Conservation (phyloP, 1,140 invertebrate genomes). For the Brachionus rotundiformis region DNA sequence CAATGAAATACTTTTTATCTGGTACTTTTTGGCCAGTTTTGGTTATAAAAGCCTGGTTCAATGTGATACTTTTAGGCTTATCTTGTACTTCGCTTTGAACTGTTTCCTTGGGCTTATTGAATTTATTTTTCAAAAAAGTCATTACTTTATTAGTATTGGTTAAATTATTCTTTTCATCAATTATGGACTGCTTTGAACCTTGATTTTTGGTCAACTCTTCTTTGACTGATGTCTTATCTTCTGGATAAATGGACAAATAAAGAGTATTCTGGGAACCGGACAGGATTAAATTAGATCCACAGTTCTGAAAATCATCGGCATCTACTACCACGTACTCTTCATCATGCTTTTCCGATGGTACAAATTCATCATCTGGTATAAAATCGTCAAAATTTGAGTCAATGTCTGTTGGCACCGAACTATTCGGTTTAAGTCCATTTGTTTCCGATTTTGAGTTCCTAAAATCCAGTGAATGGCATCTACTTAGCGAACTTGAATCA, state of each 20-base stretch:
- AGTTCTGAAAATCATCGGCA: conserved; percentile 29
- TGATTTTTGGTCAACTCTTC: not conserved
- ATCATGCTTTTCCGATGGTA: not conserved
- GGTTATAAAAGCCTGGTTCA: conserved; percentile 1
- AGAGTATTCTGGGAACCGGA: not conserved
- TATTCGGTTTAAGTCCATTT: not conserved
- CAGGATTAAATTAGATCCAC: conserved; percentile 35
- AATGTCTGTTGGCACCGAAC: conserved; percentile 27
- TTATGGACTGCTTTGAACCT: not conserved
- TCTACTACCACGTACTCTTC: conserved; percentile 33
- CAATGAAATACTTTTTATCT: conserved; percentile 38
- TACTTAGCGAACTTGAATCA: conserved; percentile 1
- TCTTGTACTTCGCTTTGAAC: not conserved
- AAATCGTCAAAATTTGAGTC: not conserved
- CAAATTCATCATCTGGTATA: not conserved
- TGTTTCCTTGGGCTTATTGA: not conserved
- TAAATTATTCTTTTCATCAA: not conserved
- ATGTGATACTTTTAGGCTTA: not conserved
- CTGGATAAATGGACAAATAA: not conserved
- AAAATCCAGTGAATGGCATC: conserved; percentile 23
- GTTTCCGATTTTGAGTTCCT: conserved; percentile 9
- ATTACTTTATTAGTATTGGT: not conserved
- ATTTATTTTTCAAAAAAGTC: not conserved
- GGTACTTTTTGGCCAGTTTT: conserved; percentile 42
- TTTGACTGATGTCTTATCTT: not conserved